Evolutionary conservation across 2,888 invertebrate species (phyloP).

Genomic region (Congeria kusceri): DNA sequence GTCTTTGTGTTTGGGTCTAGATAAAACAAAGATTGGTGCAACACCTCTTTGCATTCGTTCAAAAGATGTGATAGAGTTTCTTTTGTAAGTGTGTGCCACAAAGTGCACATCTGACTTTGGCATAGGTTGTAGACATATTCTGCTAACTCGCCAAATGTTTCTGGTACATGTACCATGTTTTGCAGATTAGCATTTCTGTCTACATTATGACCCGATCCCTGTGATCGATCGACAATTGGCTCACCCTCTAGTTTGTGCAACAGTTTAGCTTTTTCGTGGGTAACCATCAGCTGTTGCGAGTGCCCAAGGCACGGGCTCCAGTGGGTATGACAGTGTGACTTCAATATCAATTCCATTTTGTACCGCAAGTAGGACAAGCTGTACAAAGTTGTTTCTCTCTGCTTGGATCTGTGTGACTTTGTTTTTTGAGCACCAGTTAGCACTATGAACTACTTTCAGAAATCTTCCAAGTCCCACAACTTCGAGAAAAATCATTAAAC

Average conservation of each 20-base stretch:
- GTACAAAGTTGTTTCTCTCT: slow-evolving; percentile 47
- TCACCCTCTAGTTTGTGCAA: slow-evolving; percentile 19
- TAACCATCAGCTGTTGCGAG: slow-evolving; percentile 58
- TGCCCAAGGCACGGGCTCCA: slow-evolving; percentile 52
- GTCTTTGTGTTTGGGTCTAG: slow-evolving; percentile 29
- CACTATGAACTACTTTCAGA: too few species aligned
- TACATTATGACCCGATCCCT: background rate
- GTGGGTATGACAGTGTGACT: slow-evolving; percentile 38
- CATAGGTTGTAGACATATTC: slow-evolving; percentile 3
- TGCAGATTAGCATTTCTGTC: slow-evolving; percentile 42
- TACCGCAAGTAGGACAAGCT: slow-evolving; percentile 30
- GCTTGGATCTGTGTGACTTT: slow-evolving; percentile 47
- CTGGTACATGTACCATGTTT: slow-evolving; percentile 8
- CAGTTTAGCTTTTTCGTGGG: slow-evolving; percentile 47
- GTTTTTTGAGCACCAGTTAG: too few species aligned
- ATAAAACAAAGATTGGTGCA: slow-evolving; percentile 10
- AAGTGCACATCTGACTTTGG: slow-evolving; percentile 26
- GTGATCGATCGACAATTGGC: slow-evolving; percentile 15
- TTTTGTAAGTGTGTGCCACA: slow-evolving; percentile 12
- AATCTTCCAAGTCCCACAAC: too few species aligned
- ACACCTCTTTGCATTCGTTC: slow-evolving; percentile 19
- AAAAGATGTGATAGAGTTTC: background rate
- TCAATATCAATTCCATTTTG: slow-evolving; percentile 53
- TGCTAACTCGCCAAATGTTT: slow-evolving; percentile 36
- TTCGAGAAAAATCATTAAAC: too few species aligned